Evolutionary conservation across 2,888 invertebrate genomes (phyloP), one percentile per base, ranked within the genome.

Genomic region (Azorinus chamasolen): DNA sequence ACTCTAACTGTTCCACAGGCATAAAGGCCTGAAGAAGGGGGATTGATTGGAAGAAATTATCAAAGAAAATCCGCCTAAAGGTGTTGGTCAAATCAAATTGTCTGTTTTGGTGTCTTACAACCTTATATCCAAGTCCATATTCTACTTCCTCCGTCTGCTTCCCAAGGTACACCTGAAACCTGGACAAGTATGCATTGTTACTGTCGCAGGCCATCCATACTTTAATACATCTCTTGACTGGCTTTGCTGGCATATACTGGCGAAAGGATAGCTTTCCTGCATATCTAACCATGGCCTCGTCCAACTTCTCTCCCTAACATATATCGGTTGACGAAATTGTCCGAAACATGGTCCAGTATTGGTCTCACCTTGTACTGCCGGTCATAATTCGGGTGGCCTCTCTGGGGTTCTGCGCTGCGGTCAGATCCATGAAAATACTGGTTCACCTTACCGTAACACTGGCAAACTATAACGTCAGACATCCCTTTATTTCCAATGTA

Each of bases 1-100:
- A 12, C 16, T 1, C 73, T 14, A 16, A 73, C 64, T 24, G 73
- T 78, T 3, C 78, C 65, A 45, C 78, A 78, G 3, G 57, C 69
- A n/a, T 78, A 69, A 4, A 73, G 20, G 12, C 73, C 5, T 58
- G 22, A 0, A 64, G 65, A n/a, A 64, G 43, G 16, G 57, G 69
- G 20, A 62, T 65, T 24, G 61, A 57, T 37, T 62, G 51, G 24
- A 69, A 74, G 22, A n/a, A 64, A 18, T 6, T 39, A 12, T 6
- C 50, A 37, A 2, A 76, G 32, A 16, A 63, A 6, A 20, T 66
- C 62, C 20, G 59, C 25, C 24, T n/a, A n/a, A n/a, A n/a, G n/a
- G n/a, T n/a, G 18, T 27, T 14, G 6, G 43, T 2, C 1, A n/a
- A n/a, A n/a, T n/a, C n/a, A n/a, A n/a, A n/a, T n/a, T n/a, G n/a